Evolutionary conservation across 2,113 vertebrate species (phyloP), one percentile per base, ranked within the genome.

Genomic region (Rhipidura dahli): DNA sequence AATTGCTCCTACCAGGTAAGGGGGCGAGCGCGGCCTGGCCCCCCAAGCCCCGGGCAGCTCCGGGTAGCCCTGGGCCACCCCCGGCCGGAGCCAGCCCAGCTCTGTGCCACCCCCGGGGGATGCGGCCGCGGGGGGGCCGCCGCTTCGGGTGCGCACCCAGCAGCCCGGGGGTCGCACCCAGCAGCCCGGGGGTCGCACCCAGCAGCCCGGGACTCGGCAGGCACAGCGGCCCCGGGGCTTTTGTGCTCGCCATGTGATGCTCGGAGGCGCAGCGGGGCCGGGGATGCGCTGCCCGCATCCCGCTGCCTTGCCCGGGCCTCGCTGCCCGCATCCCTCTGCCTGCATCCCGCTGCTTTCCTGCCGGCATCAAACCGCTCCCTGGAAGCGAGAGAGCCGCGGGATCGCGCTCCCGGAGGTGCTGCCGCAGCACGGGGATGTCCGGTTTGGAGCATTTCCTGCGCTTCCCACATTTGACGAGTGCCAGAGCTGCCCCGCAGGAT

Each of bases 1-100:
- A 99, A 98, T 97, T 99, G 98, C 97, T 98, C 98, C 56, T 98
- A 99, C 96, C 98, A 99, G 99, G 99, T 99, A 98, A 96, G 96
- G 49, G 49, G 87, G 60, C 5, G 70, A 68, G 37, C 37, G 35
- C 13, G 89, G 69, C 85, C 90, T 57, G 71, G 24, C 51, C 21
- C 27, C 49, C 69, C n/a, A n/a, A 6, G 50, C 28, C n/a, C 70
- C n/a, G 59, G 23, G n/a, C 49, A 12, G 40, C 69, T 5, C 31
- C 42, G 28, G 6, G 7, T 16, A 15, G 9, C 65, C 20, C 61
- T 40, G 61, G 9, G 37, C 54, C 35, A n/a, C 0, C 31, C 24
- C 51, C 50, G 8, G n/a, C 23, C 18, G 2, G 33, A 11, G 64
- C 47, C 56, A 6, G 11, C 11, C 28, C n/a, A 40, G 69, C 0